Conservation (phyloP, 2,113 vertebrate species). For the Calyptommatus sinebrachiatus region DNA sequence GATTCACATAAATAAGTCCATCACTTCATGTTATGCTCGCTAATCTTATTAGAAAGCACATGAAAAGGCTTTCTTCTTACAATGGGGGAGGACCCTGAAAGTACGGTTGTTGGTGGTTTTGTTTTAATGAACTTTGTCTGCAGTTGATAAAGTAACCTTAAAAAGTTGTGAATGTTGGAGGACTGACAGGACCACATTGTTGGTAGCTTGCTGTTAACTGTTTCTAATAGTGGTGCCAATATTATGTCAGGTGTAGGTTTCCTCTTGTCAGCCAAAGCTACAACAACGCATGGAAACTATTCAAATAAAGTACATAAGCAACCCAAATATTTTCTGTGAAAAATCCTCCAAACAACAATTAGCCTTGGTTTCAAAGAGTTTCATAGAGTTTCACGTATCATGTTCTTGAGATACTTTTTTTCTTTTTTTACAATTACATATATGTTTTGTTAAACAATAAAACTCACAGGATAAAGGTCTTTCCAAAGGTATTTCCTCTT, state of each 20-base stretch:
- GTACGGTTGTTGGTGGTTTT: slow-evolving; percentile 7
- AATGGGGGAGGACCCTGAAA: slow-evolving; percentile 38
- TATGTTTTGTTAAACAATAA: slow-evolving; percentile 59
- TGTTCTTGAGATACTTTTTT: slow-evolving; percentile 40
- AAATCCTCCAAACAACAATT: slow-evolving; percentile 28
- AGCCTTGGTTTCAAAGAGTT: slow-evolving; percentile 41
- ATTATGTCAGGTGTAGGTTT: slow-evolving; percentile 84
- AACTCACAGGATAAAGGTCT: slow-evolving; percentile 36
- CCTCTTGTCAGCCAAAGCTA: slow-evolving; percentile 59
- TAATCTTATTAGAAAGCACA: slow-evolving; percentile 35
- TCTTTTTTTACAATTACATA: slow-evolving; percentile 45
- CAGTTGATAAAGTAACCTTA: slow-evolving; percentile 60
- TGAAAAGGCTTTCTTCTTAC: slow-evolving; percentile 46
- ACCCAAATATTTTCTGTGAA: slow-evolving; percentile 49
- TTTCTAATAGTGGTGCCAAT: slow-evolving; percentile 69
- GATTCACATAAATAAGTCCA: not conserved
- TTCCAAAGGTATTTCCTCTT: slow-evolving; percentile 48
- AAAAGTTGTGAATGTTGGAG: slow-evolving; percentile 62
- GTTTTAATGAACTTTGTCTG: slow-evolving; percentile 44
- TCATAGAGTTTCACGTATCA: slow-evolving; percentile 48
- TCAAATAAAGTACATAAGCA: slow-evolving; percentile 59
- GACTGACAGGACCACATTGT: slow-evolving; percentile 60
- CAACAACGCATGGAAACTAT: slow-evolving; percentile 68
- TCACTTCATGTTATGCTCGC: not conserved
- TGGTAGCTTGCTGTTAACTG: slow-evolving; percentile 67